Conservation (phyloP, 2,888 invertebrate species). For the Campoplex nolae region DNA sequence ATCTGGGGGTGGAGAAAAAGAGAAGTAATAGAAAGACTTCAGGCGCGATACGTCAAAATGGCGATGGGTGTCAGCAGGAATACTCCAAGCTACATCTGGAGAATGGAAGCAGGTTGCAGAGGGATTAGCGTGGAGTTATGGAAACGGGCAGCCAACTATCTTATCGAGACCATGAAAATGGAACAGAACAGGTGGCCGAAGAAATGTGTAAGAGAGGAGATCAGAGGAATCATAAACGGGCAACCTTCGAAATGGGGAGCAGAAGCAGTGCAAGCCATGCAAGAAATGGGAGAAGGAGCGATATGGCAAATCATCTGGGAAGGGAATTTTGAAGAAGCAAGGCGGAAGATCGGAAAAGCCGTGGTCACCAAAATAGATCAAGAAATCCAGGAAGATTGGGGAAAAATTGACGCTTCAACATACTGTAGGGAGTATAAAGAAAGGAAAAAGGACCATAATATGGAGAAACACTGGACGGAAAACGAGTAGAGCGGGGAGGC, state of each 20-base stretch:
- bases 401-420: neutral
- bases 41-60: conserved; percentile 20
- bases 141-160: too few relatives aligned
- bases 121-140: too few relatives aligned
- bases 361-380: neutral
- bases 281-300: neutral
- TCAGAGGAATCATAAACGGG: too few relatives aligned
- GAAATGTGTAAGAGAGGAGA: too few relatives aligned
- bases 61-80: neutral
- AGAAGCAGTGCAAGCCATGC: too few relatives aligned
- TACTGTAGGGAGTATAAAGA: neutral
- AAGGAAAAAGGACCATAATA: neutral
- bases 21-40: conserved; percentile 29
- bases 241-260: too few relatives aligned
- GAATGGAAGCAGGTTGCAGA: too few relatives aligned
- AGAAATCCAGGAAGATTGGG: neutral
- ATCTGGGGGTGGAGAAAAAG: conserved; percentile 1
- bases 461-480: neutral
- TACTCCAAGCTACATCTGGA: too few relatives aligned
- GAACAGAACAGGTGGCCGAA: too few relatives aligned
- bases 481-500: neutral
- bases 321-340: neutral
- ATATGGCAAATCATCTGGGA: neutral
- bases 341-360: neutral
- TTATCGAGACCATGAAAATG: too few relatives aligned